Evolutionary conservation across 2,797 vertebrate species (phyloP), one percentile per base, ranked within the genome.

Genomic region (Acanthopagrus latus): DNA sequence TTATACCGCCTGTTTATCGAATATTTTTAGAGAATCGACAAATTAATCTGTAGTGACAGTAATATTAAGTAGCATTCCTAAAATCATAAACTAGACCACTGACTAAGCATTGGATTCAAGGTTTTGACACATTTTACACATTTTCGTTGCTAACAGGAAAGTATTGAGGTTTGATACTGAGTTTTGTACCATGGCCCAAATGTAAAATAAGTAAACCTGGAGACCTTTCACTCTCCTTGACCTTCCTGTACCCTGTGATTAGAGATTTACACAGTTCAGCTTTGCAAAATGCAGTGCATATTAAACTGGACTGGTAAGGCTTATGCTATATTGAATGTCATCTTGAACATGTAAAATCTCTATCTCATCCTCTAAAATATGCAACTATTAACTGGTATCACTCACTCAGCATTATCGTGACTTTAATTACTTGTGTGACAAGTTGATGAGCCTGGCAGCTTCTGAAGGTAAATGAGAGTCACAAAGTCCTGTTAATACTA

Each of bases 361-460:
- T 48, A 90, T 93, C 82, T 88, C 86, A 83, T 92, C 86, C 89
- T 81, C 81, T 77, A 72, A 91, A 91, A 93, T 87, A 86, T 79
- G 82, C 84, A 81, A 71, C 85, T 84, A 89, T 91, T 92, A 92
- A 92, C 91, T 85, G 87, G 88, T 92, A 91, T 91, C 89, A 81
- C 87, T 94, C 90, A 87, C 91, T 92, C 88, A 90, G 92, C 91
- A 89, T 94, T 90, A 93, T 80, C 71, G 17, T 60, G 83, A 78
- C 88, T 90, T 94, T 91, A 94, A 95, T 95, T 93, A 93, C 90
- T 83, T 73, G 73, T 89, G 82, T 93, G 93, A 95, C 92, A 91
- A 89, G 78, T 85, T 88, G 79, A 90, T 87, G 88, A 87, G 88
- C 78, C 75, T 21, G 67, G 81, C 85, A 63, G 80, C 78, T 25